Evolutionary conservation across 2,888 invertebrate species (phyloP), one percentile per base, ranked within the genome.

Genomic region (Ypsolopha scabrella): DNA sequence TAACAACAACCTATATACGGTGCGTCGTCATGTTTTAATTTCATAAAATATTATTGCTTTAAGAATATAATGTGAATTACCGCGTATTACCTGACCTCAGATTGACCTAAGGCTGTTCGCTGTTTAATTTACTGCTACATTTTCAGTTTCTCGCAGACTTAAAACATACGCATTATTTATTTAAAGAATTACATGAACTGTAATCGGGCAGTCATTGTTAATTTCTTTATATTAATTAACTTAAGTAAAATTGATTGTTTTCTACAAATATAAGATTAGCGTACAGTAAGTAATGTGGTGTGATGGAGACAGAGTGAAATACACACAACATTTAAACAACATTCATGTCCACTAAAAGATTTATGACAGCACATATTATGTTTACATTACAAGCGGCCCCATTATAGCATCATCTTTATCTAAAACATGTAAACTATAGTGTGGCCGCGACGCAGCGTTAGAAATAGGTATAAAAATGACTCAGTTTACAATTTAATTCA

Each of bases 301-400:
- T 14, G 14, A 14, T 43, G 14, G 14, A 14, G 24, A 43, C 24
- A 43, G 13, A 43, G 13, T 43, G 9, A 13, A 14, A 14, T 24
- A 43, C 24, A 43, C 24, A 43, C 43, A 43, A 43, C 43, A 43
- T 43, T 43, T 43, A 43, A 43, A 43, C 43, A 43, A 43, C 43
- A 43, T 43, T 43, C 6, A 43, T 43, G 24, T 24, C 24, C 24
- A 24, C 24, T 24, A 24, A 24, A 24, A 24, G 2, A 24, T 24
- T 24, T 24, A 24, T 24, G 24, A 24, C 24, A 24, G 24, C 24
- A 24, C 4, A 24, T 24, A 24, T 24, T 24, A 24, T 24, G 24
- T 24, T 24, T 24, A 24, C 24, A 24, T 24, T 3, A 24, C 24
- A 24, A 24, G 24, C 4, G 24, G 24, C 24, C 24, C 24, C 24